Conservation (phyloP, 2,888 invertebrate genomes). For the Deilephila elpenor region DNA sequence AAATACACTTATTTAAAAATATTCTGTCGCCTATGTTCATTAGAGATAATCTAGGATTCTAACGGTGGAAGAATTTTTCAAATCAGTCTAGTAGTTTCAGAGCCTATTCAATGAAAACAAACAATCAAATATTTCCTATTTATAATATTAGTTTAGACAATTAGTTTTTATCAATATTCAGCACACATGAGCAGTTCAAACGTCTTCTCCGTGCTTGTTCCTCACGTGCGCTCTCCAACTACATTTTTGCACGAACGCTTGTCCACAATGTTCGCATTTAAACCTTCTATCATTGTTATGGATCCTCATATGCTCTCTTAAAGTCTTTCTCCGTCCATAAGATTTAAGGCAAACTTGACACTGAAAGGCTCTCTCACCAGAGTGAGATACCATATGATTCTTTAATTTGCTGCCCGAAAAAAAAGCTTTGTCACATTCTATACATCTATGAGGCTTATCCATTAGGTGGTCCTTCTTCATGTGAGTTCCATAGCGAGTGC, state of each 20-base stretch:
- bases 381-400: constrained; percentile 54
- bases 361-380: constrained; percentile 47
- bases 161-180: neutral
- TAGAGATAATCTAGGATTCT: too few relatives aligned
- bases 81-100: too few relatives aligned
- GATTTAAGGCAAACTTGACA: constrained; percentile 59
- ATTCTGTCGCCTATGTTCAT: too few relatives aligned
- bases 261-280: constrained; percentile 53
- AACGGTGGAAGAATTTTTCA: too few relatives aligned
- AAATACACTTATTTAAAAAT: too few relatives aligned
- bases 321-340: constrained; percentile 48
- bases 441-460: constrained; percentile 55
- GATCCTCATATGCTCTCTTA: constrained; percentile 58
- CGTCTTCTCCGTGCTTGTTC: constrained; percentile 51
- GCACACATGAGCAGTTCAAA: constrained; percentile 29
- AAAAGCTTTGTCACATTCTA: constrained; percentile 55
- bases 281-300: constrained; percentile 53
- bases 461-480: constrained; percentile 56
- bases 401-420: constrained; percentile 49
- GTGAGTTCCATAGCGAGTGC: constrained; percentile 46
- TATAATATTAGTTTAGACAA: neutral
- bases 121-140: too few relatives aligned
- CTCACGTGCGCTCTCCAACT: constrained; percentile 70
- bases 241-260: constrained; percentile 58
- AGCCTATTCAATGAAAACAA: too few relatives aligned